phyloP scores from a whole-genome alignment of 2,797 vertebrate species.

The Picus viridis region DNA sequence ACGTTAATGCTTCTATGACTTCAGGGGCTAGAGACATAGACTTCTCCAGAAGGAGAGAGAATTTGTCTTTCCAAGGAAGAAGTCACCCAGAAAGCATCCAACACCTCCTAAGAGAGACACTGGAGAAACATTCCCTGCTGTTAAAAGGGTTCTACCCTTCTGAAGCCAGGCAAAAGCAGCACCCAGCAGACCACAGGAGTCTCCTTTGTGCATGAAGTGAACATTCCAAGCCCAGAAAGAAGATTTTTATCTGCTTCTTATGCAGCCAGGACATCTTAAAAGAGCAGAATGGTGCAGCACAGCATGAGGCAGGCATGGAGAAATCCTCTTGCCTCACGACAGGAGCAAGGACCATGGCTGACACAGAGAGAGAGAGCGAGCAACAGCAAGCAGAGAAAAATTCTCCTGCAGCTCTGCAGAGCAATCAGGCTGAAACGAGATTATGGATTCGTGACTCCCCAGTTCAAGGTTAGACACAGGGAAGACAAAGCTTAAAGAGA shows the following conservation, averaged over 20 bases:
- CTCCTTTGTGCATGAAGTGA: neutral
- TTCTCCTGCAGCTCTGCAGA: slow-evolving; percentile 59
- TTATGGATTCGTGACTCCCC: slow-evolving; percentile 62
- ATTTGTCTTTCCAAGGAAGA: neutral
- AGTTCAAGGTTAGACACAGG: slow-evolving; percentile 56
- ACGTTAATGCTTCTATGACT: neutral
- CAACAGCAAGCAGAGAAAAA: slow-evolving; percentile 23
- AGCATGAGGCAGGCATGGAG: neutral
- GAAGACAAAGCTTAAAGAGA: slow-evolving; percentile 24
- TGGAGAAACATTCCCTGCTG: neutral
- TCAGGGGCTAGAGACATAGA: neutral
- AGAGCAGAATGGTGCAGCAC: neutral
- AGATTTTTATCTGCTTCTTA: neutral
- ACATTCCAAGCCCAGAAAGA: neutral
- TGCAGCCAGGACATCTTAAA: neutral
- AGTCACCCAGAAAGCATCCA: neutral
- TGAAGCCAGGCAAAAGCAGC: neutral
- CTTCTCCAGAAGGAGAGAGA: neutral
- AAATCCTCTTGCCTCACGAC: neutral
- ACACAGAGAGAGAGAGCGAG: neutral
- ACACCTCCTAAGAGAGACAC: neutral
- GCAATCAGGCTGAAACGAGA: slow-evolving; percentile 59
- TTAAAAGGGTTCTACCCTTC: neutral
- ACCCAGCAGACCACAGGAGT: neutral
- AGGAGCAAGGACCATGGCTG: neutral